Conservation (phyloP, 2,113 vertebrate species). For the Ctenomys sociabilis region DNA sequence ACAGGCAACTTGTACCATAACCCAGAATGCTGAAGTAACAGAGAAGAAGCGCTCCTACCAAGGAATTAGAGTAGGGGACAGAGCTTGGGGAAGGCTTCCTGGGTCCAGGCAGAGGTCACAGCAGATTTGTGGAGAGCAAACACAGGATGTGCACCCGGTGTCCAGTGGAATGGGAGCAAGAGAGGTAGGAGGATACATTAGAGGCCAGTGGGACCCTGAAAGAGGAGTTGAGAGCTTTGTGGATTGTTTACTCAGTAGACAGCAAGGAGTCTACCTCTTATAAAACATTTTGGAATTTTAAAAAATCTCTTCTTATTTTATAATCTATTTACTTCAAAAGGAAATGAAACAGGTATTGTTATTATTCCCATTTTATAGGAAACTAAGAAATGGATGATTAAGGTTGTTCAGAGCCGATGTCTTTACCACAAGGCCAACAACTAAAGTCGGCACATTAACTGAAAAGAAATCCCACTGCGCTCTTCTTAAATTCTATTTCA, state of each 20-base stretch:
- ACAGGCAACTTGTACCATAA: background rate
- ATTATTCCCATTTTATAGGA: conserved; percentile 44
- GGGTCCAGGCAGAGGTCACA: background rate
- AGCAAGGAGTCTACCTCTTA: background rate
- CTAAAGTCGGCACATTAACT: background rate
- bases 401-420: background rate
- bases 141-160: fast-evolving
- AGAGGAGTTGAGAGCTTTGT: background rate
- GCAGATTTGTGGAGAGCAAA: background rate
- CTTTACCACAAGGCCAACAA: too few relatives aligned
- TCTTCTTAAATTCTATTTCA: conserved; percentile 34
- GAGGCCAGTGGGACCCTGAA: background rate
- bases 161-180: background rate
- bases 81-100: background rate
- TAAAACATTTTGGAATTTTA: background rate
- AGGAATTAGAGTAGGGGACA: background rate
- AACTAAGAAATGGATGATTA: background rate
- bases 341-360: background rate
- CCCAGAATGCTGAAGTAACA: background rate
- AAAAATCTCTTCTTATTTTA: conserved; percentile 30
- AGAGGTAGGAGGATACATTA: background rate
- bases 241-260: background rate
- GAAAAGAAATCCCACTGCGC: background rate
- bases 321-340: background rate
- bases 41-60: fast-evolving